Conservation (phyloP, 2,888 invertebrate genomes). For the Exephanes ischioxanthus region DNA sequence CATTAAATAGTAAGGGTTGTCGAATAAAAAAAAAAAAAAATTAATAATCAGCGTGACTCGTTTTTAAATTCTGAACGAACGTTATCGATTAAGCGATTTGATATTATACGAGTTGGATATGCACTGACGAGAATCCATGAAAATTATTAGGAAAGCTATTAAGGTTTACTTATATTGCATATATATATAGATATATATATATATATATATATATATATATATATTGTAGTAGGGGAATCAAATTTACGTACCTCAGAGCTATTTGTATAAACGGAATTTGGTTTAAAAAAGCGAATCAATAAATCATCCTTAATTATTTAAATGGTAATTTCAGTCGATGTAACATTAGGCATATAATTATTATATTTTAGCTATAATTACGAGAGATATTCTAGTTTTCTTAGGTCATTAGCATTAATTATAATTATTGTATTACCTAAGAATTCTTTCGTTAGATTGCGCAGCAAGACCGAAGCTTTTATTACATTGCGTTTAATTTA, state of each 20-base stretch:
- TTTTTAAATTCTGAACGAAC: conserved; percentile 53
- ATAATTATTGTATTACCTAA: conserved; percentile 68
- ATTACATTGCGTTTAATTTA: conserved; percentile 43
- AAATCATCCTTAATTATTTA: conserved; percentile 66
- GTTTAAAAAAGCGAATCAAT: conserved; percentile 69
- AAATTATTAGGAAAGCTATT: conserved; percentile 71
- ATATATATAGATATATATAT: conserved; percentile 67
- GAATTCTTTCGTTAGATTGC: conserved; percentile 52
- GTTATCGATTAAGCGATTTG: conserved; percentile 72
- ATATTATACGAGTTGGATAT: conserved; percentile 75
- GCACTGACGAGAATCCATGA: conserved; percentile 66
- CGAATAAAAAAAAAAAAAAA: conserved; percentile 30
- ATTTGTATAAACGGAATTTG: conserved; percentile 80
- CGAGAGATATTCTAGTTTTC: conserved; percentile 71
- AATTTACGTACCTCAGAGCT: conserved; percentile 79
- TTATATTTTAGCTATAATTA: conserved; percentile 75
- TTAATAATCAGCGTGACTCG: conserved; percentile 34
- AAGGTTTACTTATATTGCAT: conserved; percentile 76
- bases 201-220: conserved; percentile 71
- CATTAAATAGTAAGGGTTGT: conserved; percentile 62
- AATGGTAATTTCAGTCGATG: conserved; percentile 62
- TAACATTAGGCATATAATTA: conserved; percentile 61
- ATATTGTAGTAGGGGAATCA: conserved; percentile 76
- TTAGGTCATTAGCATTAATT: conserved; percentile 69
- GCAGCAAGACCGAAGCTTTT: conserved; percentile 14